Evolutionary conservation across 2,113 vertebrate genomes (phyloP), one percentile per base, ranked within the genome.

Genomic region (Archilochus colubris): DNA sequence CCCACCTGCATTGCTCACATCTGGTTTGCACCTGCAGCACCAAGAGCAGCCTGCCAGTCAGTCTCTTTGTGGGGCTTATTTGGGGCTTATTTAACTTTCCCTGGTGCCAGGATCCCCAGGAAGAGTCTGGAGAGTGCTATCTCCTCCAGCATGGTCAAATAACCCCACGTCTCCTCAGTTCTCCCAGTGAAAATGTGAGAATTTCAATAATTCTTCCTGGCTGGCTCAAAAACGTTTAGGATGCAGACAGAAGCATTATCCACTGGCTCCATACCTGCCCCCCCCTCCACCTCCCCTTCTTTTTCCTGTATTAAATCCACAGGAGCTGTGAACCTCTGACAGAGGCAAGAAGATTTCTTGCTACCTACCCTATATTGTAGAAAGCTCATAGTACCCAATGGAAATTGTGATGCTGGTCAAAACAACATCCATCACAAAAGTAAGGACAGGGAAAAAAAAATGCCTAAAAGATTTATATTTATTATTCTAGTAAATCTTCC

Each of bases 281-380:
- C 57, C 63, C 15, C 17, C 9, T 67, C 31, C 61, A 25, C 16
- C 74, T 87, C 21, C 33, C 5, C 24, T 63, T 30, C 4, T 12
- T 94, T 78, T 94, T 78, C 62, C 66, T 75, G 43, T 23, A 14
- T 14, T 70, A 85, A 89, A 87, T 69, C 74, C 58, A 44, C 30
- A 76, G 69, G 27, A 72, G 12, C 21, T 28, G 40, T 46, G 87
- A 80, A 87, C 21, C 13, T 81, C 9, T 4, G 3, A 84, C 54
- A 77, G 58, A 24, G 21, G 31, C 9, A 50, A 50, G 58, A 79
- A 50, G 54, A 73, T 93, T 77, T 67, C 48, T 85, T 77, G 40
- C 38, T 82, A 40, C 70, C 43, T 66, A 23, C 51, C 10, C 2
- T 22, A 24, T 48, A 18, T 6, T 76, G 19, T 22, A 50, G 58